phyloP scores from a whole-genome alignment of 2,797 vertebrate genomes.

The Semotilus atromaculatus region DNA sequence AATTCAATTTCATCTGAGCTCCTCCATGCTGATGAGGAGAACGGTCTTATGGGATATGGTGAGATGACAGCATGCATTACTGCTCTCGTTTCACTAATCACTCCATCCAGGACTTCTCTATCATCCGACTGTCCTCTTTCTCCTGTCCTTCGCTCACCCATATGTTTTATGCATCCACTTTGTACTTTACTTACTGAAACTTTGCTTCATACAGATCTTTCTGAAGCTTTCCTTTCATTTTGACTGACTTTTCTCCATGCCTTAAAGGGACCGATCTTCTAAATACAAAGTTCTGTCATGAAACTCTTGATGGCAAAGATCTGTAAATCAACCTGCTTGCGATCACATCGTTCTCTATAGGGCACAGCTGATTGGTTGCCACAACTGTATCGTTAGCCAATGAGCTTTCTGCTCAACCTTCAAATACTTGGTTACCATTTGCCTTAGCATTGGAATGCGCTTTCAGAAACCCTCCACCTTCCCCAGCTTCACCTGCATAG shows the following conservation, averaged over 20 bases:
- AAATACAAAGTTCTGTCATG: not conserved
- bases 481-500: too few species aligned
- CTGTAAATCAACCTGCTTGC: too few species aligned
- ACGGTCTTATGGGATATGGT: slow-evolving; percentile 39
- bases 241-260: not conserved
- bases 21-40: slow-evolving; percentile 31
- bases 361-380: too few species aligned
- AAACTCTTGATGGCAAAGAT: too few species aligned
- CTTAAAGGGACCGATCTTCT: not conserved
- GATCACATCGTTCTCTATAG: too few species aligned
- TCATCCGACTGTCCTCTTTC: slow-evolving; percentile 37
- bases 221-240: not conserved
- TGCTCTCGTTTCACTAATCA: slow-evolving; percentile 50
- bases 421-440: too few species aligned
- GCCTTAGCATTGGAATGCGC: too few species aligned
- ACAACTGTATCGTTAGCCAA: too few species aligned
- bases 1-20: slow-evolving; percentile 47
- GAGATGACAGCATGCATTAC: slow-evolving; percentile 38
- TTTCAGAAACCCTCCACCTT: too few species aligned
- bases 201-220: not conserved
- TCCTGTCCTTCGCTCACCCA: slow-evolving; percentile 31
- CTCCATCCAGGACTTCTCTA: slow-evolving; percentile 43
- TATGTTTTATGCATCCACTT: slow-evolving; percentile 39
- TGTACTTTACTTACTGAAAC: slow-evolving; percentile 24
- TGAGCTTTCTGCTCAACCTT: too few species aligned